Conservation (phyloP, 2,797 vertebrate species). For the Sebastes oblongus region DNA sequence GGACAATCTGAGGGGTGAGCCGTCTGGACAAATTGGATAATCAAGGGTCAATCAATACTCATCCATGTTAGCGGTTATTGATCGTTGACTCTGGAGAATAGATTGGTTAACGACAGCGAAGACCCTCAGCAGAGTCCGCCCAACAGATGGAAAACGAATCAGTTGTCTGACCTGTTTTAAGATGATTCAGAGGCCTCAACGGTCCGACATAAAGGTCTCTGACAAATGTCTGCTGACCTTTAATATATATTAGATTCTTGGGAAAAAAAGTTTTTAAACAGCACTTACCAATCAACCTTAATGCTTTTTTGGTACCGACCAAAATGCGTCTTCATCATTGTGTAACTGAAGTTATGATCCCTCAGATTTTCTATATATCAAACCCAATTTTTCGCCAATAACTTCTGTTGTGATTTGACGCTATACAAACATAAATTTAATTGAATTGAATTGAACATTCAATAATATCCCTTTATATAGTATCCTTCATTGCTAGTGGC, state of each 20-base stretch:
- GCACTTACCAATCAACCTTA: background rate
- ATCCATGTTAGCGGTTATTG: slow-evolving; percentile 54
- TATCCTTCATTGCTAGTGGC: background rate
- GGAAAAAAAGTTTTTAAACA: background rate
- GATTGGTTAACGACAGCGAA: slow-evolving; percentile 46
- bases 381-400: background rate
- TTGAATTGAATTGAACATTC: background rate
- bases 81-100: slow-evolving; percentile 32
- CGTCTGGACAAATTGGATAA: slow-evolving; percentile 47
- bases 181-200: slow-evolving; percentile 20
- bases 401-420: too few relatives aligned
- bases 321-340: background rate
- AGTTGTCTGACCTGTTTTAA: slow-evolving; percentile 48
- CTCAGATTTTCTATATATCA: background rate
- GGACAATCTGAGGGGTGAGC: slow-evolving; percentile 8
- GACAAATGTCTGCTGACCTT: slow-evolving; percentile 46
- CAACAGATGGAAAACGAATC: slow-evolving; percentile 39
- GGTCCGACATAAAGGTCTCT: slow-evolving; percentile 24
- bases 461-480: background rate
- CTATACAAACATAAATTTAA: too few relatives aligned
- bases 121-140: background rate
- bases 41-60: slow-evolving; percentile 35
- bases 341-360: background rate
- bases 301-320: background rate
- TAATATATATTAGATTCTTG: background rate